A percentile compares a stretch with the other conserved stretches of the same genome.
Evolutionary conservation across 2,797 vertebrate genomes (phyloP).

Genomic region (Sylvilagus floridanus): DNA sequence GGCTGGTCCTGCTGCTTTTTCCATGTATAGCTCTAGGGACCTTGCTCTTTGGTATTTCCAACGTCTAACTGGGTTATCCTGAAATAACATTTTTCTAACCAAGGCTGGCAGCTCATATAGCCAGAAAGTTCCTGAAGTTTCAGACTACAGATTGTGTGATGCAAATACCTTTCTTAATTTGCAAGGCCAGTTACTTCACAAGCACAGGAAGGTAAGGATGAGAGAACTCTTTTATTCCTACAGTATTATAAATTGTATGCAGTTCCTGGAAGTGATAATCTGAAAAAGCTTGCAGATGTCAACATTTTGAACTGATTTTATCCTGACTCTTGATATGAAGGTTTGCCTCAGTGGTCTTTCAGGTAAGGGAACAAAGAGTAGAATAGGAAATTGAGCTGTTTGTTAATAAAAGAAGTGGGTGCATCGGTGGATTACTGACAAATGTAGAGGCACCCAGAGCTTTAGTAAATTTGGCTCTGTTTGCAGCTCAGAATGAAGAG

Average conservation of each 20-base stretch:
- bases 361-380: not conserved
- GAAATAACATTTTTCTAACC: constrained; percentile 27
- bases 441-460: not conserved
- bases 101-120: not conserved
- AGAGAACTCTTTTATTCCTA: not conserved
- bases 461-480: constrained; percentile 10
- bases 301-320: not conserved
- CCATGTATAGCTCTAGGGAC: not conserved
- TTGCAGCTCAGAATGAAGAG: constrained; percentile 50
- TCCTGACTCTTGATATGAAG: not conserved
- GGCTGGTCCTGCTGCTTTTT: not conserved
- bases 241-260: not conserved
- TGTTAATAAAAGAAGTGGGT: not conserved
- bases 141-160: not conserved
- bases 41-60: constrained; percentile 21
- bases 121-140: constrained; percentile 38
- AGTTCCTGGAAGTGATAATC: constrained; percentile 18
- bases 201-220: not conserved
- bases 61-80: not conserved
- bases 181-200: constrained; percentile 7
- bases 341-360: not conserved
- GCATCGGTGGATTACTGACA: not conserved
- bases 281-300: not conserved
- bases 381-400: not conserved
- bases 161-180: constrained; percentile 31